Evolutionary conservation across 2,113 vertebrate genomes (phyloP).

Genomic region (Macrotis lagotis): DNA sequence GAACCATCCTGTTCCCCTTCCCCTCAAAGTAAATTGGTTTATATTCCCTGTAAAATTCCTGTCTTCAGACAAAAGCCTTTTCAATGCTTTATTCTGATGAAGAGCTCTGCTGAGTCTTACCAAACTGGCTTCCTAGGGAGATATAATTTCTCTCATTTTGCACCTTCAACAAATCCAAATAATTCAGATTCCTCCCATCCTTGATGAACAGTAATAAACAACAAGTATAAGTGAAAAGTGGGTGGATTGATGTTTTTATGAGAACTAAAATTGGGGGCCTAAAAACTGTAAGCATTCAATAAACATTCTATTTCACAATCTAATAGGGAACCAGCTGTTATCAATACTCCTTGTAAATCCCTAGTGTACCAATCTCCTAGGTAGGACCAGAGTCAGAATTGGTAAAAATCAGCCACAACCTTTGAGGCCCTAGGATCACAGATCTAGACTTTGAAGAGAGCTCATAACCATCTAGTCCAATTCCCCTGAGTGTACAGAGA

Average conservation of each 20-base stretch:
- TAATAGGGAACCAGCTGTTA: not conserved
- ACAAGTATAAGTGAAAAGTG: not conserved
- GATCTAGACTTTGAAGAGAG: not conserved
- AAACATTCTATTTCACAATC: not conserved
- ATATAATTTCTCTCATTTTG: not conserved
- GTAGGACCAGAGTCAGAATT: not conserved
- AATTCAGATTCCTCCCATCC: not conserved
- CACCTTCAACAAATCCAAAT: constrained; percentile 24
- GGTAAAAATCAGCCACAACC: not conserved
- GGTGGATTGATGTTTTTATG: not conserved
- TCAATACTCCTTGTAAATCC: not conserved
- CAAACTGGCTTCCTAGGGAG: not conserved
- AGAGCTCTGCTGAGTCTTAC: not conserved
- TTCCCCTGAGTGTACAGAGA: not conserved
- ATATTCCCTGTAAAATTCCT: not conserved
- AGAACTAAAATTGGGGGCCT: not conserved
- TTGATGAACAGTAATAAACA: not conserved
- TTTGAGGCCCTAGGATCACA: not conserved
- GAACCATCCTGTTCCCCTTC: not conserved
- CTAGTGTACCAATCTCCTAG: not conserved
- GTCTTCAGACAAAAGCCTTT: constrained; percentile 19
- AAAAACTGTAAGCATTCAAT: not conserved
- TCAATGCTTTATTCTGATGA: constrained; percentile 11
- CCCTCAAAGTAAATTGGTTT: not conserved
- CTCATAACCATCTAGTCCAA: not conserved